phyloP scores from a whole-genome alignment of 2,797 vertebrate genomes.

The Amblyopsis hoosieri region DNA sequence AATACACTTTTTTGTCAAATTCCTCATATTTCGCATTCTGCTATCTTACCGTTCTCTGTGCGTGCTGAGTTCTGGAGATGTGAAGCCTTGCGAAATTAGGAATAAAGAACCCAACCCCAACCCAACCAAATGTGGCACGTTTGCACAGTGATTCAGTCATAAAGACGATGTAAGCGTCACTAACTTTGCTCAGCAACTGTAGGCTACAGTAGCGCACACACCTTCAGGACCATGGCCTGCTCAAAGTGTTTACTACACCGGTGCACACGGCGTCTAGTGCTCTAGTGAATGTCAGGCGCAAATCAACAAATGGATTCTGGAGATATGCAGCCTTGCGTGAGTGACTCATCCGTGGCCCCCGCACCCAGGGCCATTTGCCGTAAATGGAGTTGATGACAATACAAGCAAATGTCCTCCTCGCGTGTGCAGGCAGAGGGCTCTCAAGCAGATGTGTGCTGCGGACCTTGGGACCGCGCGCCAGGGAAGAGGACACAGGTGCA shows the following conservation, averaged over 20 bases:
- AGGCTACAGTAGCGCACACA: neutral
- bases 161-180: too few species aligned
- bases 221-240: too few species aligned
- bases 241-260: too few species aligned
- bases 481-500: slow-evolving; percentile 73
- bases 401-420: slow-evolving; percentile 69
- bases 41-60: too few species aligned
- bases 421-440: slow-evolving; percentile 64
- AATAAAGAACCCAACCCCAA: too few species aligned
- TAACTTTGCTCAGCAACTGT: neutral
- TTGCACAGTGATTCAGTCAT: too few species aligned
- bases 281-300: slow-evolving; percentile 29
- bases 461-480: slow-evolving; percentile 73
- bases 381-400: slow-evolving; percentile 70
- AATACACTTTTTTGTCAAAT: too few species aligned
- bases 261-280: slow-evolving; percentile 3
- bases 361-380: slow-evolving; percentile 49
- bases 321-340: slow-evolving; percentile 35
- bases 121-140: too few species aligned
- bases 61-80: too few species aligned
- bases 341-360: slow-evolving; percentile 50
- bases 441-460: slow-evolving; percentile 70
- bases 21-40: too few species aligned
- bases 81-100: too few species aligned
- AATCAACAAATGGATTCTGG: slow-evolving; percentile 21